Evolutionary conservation across 2,113 vertebrate genomes (phyloP), one percentile per base, ranked within the genome.

Genomic region (Pteruthius melanotis): DNA sequence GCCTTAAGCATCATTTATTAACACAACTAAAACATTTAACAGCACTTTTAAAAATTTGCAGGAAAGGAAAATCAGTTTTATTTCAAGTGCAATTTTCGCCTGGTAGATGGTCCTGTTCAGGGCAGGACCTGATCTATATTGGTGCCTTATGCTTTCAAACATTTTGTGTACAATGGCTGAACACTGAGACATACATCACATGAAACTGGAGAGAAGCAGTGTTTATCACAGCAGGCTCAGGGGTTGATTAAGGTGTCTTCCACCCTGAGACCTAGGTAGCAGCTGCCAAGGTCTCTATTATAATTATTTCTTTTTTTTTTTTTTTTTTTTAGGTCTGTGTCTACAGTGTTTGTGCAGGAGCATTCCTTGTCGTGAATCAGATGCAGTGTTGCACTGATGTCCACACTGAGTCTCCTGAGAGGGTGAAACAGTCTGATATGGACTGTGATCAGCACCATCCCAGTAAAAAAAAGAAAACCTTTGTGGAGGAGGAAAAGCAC

Each of bases 1-100:
- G 33, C 75, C 54, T 70, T 66, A 80, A 90, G 39, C 50, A 74
- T 83, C 71, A 77, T 94, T 95, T 95, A 88, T 93, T 95, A 90
- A 77, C 61, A 64, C 11, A 20, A 33, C 15, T 74, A 42, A 94
- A 90, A 92, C 33, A 77, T 90, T 77, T 77, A 93, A 59, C 33
- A 83, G 14, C 13, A 72, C 19, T 74, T 95, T 66, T n/a, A 1
- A 86, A 69, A 83, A 66, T 77, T 66, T 90, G 2, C 10, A 70
- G 60, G 56, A 39, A 65, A 92, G 50, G 20, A 81, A 42, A 74
- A 35, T 54, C 27, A 7, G 5, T 86, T 80, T 83, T 77, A 52
- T 59, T 85, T 85, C 50, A 66, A 70, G 39, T 13, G 4, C 23
- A 80, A 10, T 74, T 96, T 79, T 90, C 28, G 86, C 33, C 42